Evolutionary conservation across 1,140 invertebrate species (phyloP), one percentile per base, ranked within the genome.

Genomic region (Zaprionus taronus): DNA sequence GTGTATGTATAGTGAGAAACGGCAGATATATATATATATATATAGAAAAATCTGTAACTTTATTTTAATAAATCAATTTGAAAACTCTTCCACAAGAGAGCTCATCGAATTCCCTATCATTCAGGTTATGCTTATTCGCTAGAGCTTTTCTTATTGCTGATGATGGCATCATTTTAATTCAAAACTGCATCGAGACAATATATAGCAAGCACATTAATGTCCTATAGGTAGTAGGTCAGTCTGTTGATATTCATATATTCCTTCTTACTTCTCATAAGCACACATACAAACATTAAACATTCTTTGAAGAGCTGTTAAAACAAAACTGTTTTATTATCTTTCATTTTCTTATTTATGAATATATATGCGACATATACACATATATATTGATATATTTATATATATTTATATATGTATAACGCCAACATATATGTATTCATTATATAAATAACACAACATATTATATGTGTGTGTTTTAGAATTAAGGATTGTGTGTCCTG

Each of bases 401-500:
- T 49, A 34, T 22, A 51, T 36, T 12, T 53, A 63, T 51, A 47
- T 17, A 17, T 17, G n/a, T 47, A 47, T 17, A 11, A 62, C 24
- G 11, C 5, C 4, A 11, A 17, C 34, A 53, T 66, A 51, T 49
- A 14, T 28, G 41, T 17, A 38, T 60, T 17, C n/a, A 47, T 66
- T 56, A 34, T 31, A 47, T 68, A 41, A 14, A n/a, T 93, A 44
- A 53, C 38, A 69, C 49, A 44, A 47, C 17, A 17, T 47, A 47
- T 47, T 47, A 44, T 20, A n/a, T 44, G 17, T 47, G 72, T 81
- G 17, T 47, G 72, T 81, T 84, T 89, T 95, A 95, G 95, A 95
- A 93, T 94, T 95, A 94, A 95, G 95, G 95, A 95, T 95, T 94
- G 93, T 95, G 93, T 95, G 94, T 94, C 94, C 95, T 93, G 95